Evolutionary conservation across 2,888 invertebrate species (phyloP), one percentile per base, ranked within the genome.

Genomic region (Amphipoea oculea): DNA sequence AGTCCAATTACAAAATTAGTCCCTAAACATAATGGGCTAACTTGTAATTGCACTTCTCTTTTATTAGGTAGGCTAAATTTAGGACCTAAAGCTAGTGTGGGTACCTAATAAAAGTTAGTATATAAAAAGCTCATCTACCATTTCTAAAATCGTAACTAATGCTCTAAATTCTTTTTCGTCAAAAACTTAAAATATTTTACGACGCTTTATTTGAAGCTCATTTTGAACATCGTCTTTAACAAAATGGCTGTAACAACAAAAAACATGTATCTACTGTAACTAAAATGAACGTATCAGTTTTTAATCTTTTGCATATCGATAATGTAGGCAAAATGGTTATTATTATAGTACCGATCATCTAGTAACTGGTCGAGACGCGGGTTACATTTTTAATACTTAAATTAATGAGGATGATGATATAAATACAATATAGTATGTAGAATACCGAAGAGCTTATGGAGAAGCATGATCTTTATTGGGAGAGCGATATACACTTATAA

Each of bases 261-360:
- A 79, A 82, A 68, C 51, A 40, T 45, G 77, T 79, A n/a, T n/a
- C n/a, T n/a, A 67, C 36, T 73, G 60, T 67, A 42, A 75, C 29
- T 40, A 77, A 77, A 83, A 83, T 73, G 23, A 66, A 36, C 74
- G 45, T 66, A 86, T 78, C 76, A 72, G 71, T 83, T 76, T 79
- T 78, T 78, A 85, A 84, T 85, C 76, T 83, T 83, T 73, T 65
- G 73, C 45, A 62, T 73, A 84, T 81, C 84, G 77, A 75, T 81
- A 82, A 68, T 68, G 75, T 36, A 67, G 66, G 76, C 81, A 73
- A 72, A 82, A 84, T 83, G 75, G 81, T 74, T 81, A 73, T 73
- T 79, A 86, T 79, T 68, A 79, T 63, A 12, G 60, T 51, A 77
- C 5, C 73, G 42, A 86, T 74, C 67, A 86, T 45, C 85, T 76